Evolutionary conservation across 92 coral and sea anemone species (phyloP).

Genomic region (Porites lobata): DNA sequence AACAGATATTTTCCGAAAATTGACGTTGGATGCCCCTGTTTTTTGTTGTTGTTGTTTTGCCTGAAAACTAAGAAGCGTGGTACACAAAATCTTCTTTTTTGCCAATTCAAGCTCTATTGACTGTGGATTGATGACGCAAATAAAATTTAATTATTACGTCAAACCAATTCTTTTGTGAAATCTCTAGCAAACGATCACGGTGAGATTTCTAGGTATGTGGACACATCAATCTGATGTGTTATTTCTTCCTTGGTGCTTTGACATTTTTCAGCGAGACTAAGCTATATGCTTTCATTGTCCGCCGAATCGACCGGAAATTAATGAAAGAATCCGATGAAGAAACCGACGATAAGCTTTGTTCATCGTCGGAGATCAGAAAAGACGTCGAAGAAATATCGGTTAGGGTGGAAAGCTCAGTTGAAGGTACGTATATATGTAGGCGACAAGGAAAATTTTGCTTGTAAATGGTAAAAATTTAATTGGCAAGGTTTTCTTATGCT

Average conservation of each 20-base stretch:
- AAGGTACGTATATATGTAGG: not conserved
- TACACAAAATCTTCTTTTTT: too few relatives aligned
- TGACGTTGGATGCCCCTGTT: too few relatives aligned
- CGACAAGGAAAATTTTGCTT: too few relatives aligned
- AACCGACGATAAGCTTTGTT: slow-evolving; percentile 17
- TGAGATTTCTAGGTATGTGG: not conserved
- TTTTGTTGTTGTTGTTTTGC: too few relatives aligned
- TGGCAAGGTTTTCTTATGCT: too few relatives aligned
- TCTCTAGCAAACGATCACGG: slow-evolving; percentile 15
- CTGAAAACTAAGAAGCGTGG: too few relatives aligned
- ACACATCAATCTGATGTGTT: slow-evolving; percentile 45
- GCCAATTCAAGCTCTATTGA: too few relatives aligned
- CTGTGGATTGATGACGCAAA: not conserved
- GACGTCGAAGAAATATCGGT: slow-evolving; percentile 38
- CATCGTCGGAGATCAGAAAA: slow-evolving; percentile 39
- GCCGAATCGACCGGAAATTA: slow-evolving; percentile 5
- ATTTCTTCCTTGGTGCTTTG: slow-evolving; percentile 25
- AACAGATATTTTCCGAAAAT: too few relatives aligned
- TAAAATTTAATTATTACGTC: not conserved
- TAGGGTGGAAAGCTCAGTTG: slow-evolving; percentile 9
- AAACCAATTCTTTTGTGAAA: not conserved
- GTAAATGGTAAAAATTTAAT: too few relatives aligned
- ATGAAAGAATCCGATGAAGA: slow-evolving; percentile 45
- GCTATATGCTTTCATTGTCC: slow-evolving; percentile 17
- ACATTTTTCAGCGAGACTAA: slow-evolving; percentile 26